Conservation (phyloP, 2,888 invertebrate genomes). For the Adineta ricciae region DNA sequence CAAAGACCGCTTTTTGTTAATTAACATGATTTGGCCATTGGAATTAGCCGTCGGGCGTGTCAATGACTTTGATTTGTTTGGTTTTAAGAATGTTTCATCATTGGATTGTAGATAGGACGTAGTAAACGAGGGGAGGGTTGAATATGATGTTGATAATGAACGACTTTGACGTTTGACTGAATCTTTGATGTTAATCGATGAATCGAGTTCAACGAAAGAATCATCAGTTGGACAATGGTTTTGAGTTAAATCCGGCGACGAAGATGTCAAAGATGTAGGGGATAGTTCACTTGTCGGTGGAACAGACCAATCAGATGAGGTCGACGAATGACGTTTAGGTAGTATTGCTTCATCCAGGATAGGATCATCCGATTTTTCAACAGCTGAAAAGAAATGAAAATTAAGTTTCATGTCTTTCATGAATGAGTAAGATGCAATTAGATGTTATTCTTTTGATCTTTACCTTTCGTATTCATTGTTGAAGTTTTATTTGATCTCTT, state of each 20-base stretch:
- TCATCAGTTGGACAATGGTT: not conserved
- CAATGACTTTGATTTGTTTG: not conserved
- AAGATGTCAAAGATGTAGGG: not conserved
- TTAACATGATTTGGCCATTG: not conserved
- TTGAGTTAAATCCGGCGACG: constrained; percentile 1
- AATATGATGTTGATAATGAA: not conserved
- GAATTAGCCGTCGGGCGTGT: not conserved
- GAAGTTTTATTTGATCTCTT: not conserved
- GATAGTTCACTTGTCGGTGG: constrained; percentile 18
- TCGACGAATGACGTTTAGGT: not conserved
- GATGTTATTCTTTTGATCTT: too few species aligned
- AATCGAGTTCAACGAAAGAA: not conserved
- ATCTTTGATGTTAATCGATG: not conserved
- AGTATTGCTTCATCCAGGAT: not conserved
- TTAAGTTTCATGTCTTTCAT: too few species aligned
- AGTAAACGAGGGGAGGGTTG: not conserved
- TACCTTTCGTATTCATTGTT: not conserved
- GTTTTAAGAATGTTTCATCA: not conserved
- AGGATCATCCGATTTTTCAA: not conserved
- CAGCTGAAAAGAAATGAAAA: not conserved
- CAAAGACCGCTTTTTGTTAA: not conserved
- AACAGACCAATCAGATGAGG: not conserved
- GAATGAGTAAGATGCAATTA: too few species aligned
- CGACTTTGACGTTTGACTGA: not conserved
- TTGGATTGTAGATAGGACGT: not conserved